Conservation (phyloP, 2,888 invertebrate species). For the Nasonovia ribisnigri region DNA sequence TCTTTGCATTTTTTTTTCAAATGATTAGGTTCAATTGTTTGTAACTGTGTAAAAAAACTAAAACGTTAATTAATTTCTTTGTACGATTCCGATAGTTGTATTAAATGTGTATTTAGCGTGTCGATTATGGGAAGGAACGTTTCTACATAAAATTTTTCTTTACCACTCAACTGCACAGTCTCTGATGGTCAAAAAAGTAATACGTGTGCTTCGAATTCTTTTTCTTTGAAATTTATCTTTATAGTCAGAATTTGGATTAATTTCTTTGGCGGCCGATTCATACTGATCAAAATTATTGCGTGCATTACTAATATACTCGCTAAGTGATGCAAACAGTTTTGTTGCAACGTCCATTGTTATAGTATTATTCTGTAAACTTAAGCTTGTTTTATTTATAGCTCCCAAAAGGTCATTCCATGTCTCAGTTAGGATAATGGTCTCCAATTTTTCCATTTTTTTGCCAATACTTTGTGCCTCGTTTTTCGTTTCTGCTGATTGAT, state of each 20-base stretch:
- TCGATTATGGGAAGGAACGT: conserved; percentile 37
- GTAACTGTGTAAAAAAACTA: conserved; percentile 39
- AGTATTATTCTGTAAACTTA: conserved; percentile 44
- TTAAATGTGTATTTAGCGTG: conserved; percentile 28
- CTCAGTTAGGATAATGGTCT: conserved; percentile 20
- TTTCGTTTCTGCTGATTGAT: conserved; percentile 10
- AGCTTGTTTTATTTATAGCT: conserved; percentile 38
- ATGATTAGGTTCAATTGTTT: conserved; percentile 36
- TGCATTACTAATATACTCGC: conserved; percentile 23
- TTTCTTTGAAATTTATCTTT: conserved; percentile 32
- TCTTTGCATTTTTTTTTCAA: conserved; percentile 40
- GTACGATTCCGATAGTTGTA: conserved; percentile 38
- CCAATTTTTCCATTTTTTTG: conserved; percentile 45
- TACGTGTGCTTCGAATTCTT: conserved; percentile 36
- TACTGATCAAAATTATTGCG: conserved; percentile 27
- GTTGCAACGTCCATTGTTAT: conserved; percentile 28
- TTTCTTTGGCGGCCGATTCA: conserved; percentile 34
- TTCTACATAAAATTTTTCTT: conserved; percentile 48
- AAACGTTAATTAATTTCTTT: conserved; percentile 16
- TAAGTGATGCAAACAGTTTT: conserved; percentile 39
- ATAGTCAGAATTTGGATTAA: conserved; percentile 30
- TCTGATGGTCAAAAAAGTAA: conserved; percentile 46
- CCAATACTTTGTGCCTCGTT: conserved; percentile 23
- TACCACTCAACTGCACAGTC: conserved; percentile 30
- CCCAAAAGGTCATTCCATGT: conserved; percentile 37